Conservation (phyloP, 2,113 vertebrate species). For the Pelodiscus sinensis region DNA sequence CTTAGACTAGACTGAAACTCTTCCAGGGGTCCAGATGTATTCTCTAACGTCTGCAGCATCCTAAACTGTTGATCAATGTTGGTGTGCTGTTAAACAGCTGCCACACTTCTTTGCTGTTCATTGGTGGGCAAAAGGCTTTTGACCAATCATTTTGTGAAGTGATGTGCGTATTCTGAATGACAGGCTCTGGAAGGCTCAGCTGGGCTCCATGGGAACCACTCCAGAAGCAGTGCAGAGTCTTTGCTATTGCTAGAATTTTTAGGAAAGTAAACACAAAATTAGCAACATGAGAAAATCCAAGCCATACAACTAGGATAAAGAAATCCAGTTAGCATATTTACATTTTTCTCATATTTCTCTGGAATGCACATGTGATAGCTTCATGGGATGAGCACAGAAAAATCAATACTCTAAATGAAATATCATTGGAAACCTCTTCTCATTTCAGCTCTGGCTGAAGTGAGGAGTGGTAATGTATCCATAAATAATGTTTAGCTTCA, state of each 20-base stretch:
- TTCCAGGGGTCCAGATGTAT: background rate
- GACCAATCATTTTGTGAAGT: background rate
- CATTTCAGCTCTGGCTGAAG: constrained; percentile 49
- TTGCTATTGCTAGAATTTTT: accelerated
- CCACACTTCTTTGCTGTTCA: background rate
- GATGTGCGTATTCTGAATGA: background rate
- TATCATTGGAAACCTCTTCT: constrained; percentile 55
- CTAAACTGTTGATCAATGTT: background rate
- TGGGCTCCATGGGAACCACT: background rate
- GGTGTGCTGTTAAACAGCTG: background rate
- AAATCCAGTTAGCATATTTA: constrained; percentile 1
- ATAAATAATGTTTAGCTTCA: constrained; percentile 77
- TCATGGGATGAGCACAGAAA: constrained; percentile 32
- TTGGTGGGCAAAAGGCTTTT: background rate
- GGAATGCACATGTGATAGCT: background rate
- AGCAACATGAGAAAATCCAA: background rate
- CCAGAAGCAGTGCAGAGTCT: background rate
- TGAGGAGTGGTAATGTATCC: constrained; percentile 58
- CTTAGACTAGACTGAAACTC: background rate
- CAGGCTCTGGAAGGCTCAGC: background rate
- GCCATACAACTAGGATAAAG: background rate
- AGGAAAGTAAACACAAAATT: background rate
- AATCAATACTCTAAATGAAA: constrained; percentile 68
- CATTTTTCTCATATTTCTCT: constrained; percentile 35
- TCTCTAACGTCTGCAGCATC: background rate